A percentile compares a stretch with the other conserved stretches of the same genome.
Conservation (phyloP, 2,113 vertebrate genomes). For the Numenius arquata region DNA sequence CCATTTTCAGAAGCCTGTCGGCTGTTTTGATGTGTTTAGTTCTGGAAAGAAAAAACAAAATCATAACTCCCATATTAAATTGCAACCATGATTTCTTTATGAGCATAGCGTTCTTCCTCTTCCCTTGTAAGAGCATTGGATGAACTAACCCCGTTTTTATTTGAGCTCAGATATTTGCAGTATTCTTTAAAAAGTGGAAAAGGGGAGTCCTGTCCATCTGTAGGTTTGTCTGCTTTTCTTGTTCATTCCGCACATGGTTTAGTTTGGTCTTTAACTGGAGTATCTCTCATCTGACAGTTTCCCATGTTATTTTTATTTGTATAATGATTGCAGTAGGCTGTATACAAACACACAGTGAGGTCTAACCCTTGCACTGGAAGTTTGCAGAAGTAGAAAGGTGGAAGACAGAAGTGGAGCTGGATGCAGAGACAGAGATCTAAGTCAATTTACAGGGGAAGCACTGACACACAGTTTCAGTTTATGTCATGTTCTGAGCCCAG, state of each 20-base stretch:
- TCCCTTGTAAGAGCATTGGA: background rate
- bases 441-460: background rate
- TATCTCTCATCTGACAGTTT: slow-evolving; percentile 47
- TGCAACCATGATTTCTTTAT: background rate
- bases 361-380: background rate
- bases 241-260: background rate
- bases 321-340: slow-evolving; percentile 3
- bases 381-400: background rate
- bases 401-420: background rate
- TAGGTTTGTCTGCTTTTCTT: background rate
- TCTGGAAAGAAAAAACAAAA: background rate
- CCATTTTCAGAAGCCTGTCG: background rate
- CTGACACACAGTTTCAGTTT: background rate
- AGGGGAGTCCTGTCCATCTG: background rate
- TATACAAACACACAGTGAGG: background rate
- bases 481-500: background rate
- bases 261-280: slow-evolving; percentile 3
- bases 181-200: background rate
- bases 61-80: background rate
- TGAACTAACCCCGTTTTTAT: background rate
- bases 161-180: background rate
- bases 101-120: background rate
- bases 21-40: background rate
- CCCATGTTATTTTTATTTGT: slow-evolving; percentile 34
- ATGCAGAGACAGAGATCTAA: background rate